phyloP scores from a whole-genome alignment of 64 coral and sea anemone genomes.

The Pachyseris speciosa region DNA sequence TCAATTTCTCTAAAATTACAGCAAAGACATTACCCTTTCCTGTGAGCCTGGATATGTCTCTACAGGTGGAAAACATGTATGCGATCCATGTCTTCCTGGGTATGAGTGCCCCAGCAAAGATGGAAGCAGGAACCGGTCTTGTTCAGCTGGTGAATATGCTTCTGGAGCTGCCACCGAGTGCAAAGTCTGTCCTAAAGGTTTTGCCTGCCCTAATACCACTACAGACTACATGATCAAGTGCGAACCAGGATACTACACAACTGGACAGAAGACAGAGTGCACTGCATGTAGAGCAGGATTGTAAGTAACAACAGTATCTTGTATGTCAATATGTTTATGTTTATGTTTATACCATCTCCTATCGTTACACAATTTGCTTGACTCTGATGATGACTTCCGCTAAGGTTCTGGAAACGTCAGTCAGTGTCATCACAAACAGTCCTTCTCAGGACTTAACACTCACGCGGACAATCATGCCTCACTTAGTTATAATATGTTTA shows the following conservation, averaged over 20 bases:
- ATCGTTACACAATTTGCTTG: too few relatives aligned
- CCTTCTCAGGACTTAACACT: too few relatives aligned
- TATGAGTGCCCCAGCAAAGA: constrained; percentile 69
- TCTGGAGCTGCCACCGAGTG: constrained; percentile 65
- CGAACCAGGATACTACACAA: constrained; percentile 70
- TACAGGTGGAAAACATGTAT: not conserved
- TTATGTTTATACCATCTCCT: too few relatives aligned
- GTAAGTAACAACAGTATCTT: constrained; percentile 72
- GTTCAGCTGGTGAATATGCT: constrained; percentile 81
- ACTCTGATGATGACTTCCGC: too few relatives aligned
- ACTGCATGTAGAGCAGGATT: constrained; percentile 83
- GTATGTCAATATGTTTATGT: too few relatives aligned
- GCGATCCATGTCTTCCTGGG: constrained; percentile 85
- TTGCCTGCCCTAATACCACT: constrained; percentile 80
- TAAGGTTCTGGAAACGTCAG: too few relatives aligned
- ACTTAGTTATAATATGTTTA: too few relatives aligned
- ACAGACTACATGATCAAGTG: constrained; percentile 86
- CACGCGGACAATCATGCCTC: too few relatives aligned
- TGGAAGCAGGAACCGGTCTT: constrained; percentile 74
- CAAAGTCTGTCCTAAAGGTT: constrained; percentile 87
- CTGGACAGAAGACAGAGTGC: constrained; percentile 58
- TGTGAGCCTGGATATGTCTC: constrained; percentile 89
- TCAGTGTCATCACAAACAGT: too few relatives aligned
- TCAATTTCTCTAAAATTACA: constrained; percentile 21
- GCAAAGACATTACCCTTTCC: constrained; percentile 58